Evolutionary conservation across 2,113 vertebrate genomes (phyloP), one percentile per base, ranked within the genome.

Genomic region (Ophiodon elongatus): DNA sequence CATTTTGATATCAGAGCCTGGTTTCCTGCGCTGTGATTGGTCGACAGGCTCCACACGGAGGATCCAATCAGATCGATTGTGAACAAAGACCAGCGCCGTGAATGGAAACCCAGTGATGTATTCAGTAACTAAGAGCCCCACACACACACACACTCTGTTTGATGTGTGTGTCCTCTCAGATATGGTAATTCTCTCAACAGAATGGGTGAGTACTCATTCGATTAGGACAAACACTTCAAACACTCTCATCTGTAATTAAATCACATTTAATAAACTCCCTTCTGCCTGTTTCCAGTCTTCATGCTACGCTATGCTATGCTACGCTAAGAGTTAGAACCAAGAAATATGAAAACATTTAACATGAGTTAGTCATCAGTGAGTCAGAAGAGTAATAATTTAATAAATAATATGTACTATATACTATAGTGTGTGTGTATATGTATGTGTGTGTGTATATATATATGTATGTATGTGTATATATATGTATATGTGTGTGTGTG

Each of bases 191-290:
- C 23, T 9, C 4, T 54, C 50, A n/a, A 56, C 23, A 25, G 52
- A n/a, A 56, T n/a, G 52, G 54, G 25, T 57, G 52, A 54, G 52
- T 23, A 52, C 50, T 52, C 50, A 52, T 52, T n/a, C 50, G 23
- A 9, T 52, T 52, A n/a, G 25, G 59, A n/a, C n/a, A n/a, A n/a
- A 73, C 57, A 71, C 59, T 57, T 57, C 56, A 57, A 29, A 54
- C 56, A 4, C 39, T 56, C 67, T 75, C 31, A 79, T 71, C 43
- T 86, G 80, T 93, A 88, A 92, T 91, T 91, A 93, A n/a, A n/a
- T n/a, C n/a, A n/a, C n/a, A n/a, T n/a, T n/a, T n/a, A n/a, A n/a
- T n/a, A n/a, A n/a, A n/a, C n/a, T n/a, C n/a, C n/a, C n/a, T n/a
- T n/a, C n/a, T n/a, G n/a, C n/a, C n/a, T 50, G 47, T 21, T 21